Evolutionary conservation across 2,797 vertebrate genomes (phyloP), one percentile per base, ranked within the genome.

Genomic region (Myotis vivesi): DNA sequence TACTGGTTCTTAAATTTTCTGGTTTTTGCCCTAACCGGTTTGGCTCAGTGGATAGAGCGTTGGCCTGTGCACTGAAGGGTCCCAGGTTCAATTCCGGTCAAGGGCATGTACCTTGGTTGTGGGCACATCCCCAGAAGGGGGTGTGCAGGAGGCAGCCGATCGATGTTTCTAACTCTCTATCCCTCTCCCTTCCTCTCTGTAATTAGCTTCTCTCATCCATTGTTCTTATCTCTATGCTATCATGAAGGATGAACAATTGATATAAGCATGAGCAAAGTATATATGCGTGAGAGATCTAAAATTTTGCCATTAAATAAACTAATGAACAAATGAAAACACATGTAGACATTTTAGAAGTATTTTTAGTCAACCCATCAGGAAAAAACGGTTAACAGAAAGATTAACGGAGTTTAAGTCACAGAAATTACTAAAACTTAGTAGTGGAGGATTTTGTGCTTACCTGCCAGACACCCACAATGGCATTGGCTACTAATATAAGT

Each of bases 391-490:
- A n/a, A 83, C 2, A 75, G 33, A 92, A 59, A 95, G 30, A 73
- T 75, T 17, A 90, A 30, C 8, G n/a, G 2, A 57, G 30, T 57
- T 87, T 77, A 71, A 85, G 44, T 57, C n/a, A 87, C 0, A 53
- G 38, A 89, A 91, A 82, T 9, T 71, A 71, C 17, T 81, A 46
- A 90, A 94, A 59, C 51, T 69, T 41, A 80, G 44, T 33, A 66
- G 3, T 22, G 10, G 28, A 76, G 16, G 8, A 85, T 22, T 33
- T 93, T 88, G 46, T 94, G 94, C 99, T 98, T 98, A 99, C 99
- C 99, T 99, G 99, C 99, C 99, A 99, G 82, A 99, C 99, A 46
- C 99, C 99, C 12, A 99, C 99, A 94, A 99, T 99, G 95, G 99
- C 99, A 88, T 99, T 99, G 97, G 99, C 99, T 98, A 99, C 99